A percentile compares a stretch with the other conserved stretches of the same genome.
Evolutionary conservation across 2,888 invertebrate genomes (phyloP).

Genomic region (Himalopsyche kuldschensis): DNA sequence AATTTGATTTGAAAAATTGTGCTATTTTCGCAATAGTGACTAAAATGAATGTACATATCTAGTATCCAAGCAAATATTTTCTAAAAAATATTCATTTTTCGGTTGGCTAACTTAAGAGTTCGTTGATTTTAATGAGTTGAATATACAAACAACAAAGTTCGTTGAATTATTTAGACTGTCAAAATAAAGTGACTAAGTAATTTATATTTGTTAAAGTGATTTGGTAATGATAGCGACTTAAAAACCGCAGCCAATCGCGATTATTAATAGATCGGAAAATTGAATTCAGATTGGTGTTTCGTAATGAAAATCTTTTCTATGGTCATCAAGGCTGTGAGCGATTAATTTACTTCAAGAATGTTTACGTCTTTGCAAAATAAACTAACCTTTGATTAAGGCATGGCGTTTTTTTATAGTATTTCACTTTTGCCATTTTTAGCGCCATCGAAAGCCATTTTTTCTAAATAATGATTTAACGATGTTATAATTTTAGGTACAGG

Average conservation of each 20-base stretch:
- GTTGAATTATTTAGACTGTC: neutral
- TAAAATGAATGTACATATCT: no score
- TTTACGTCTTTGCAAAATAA: neutral
- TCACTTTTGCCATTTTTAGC: no score
- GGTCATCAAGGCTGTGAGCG: neutral
- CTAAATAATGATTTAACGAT: no score
- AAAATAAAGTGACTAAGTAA: neutral
- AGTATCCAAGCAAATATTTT: no score
- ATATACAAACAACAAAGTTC: neutral
- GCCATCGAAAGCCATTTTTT: no score
- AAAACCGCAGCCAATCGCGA: neutral
- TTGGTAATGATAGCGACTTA: no score
- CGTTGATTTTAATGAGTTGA: neutral
- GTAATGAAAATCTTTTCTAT: neutral
- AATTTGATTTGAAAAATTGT: no score
- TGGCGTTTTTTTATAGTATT: no score
- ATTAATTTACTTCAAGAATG: neutral
- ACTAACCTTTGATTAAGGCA: neutral
- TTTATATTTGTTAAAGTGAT: neutral
- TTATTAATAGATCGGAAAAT: neutral
- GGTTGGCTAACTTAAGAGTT: neutral
- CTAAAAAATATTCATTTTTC: neutral
- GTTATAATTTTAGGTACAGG: no score
- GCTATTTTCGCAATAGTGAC: no score
- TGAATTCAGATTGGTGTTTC: neutral